Conservation (phyloP, 2,113 vertebrate species). For the Lophius piscatorius region DNA sequence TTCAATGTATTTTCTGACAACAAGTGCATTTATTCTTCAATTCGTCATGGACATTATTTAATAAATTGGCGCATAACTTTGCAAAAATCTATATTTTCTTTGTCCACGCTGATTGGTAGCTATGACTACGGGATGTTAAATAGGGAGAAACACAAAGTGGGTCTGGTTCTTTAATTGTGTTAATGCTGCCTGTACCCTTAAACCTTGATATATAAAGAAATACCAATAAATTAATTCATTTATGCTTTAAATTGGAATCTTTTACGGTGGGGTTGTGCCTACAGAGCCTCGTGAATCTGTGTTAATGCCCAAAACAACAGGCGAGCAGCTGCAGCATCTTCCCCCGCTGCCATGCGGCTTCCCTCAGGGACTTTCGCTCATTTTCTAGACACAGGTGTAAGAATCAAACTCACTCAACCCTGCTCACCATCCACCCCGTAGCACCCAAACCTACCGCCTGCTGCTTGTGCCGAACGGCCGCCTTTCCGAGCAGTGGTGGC, state of each 20-base stretch:
- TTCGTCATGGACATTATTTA: neutral
- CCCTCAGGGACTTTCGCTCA: neutral
- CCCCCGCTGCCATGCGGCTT: slow-evolving; percentile 18
- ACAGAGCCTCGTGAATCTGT: neutral
- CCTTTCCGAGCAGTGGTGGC: slow-evolving; percentile 72
- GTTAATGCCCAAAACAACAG: slow-evolving; percentile 42
- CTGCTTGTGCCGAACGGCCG: slow-evolving; percentile 71
- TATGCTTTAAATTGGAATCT: slow-evolving; percentile 18
- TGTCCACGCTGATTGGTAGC: too few species aligned
- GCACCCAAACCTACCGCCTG: slow-evolving; percentile 73
- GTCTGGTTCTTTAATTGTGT: too few species aligned
- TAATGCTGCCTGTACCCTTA: too few species aligned
- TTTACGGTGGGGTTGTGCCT: slow-evolving; percentile 13
- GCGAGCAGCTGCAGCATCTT: slow-evolving; percentile 46
- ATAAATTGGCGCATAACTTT: neutral
- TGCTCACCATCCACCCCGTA: neutral
- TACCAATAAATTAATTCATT: too few species aligned
- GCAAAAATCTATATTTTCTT: too few species aligned
- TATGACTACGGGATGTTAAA: too few species aligned
- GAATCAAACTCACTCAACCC: neutral
- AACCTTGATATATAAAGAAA: too few species aligned
- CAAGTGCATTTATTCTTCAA: neutral
- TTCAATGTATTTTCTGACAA: neutral
- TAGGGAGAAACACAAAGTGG: too few species aligned
- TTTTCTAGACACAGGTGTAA: slow-evolving; percentile 15